phyloP scores from a whole-genome alignment of 2,113 vertebrate genomes.

The Laterallus jamaicensis region DNA sequence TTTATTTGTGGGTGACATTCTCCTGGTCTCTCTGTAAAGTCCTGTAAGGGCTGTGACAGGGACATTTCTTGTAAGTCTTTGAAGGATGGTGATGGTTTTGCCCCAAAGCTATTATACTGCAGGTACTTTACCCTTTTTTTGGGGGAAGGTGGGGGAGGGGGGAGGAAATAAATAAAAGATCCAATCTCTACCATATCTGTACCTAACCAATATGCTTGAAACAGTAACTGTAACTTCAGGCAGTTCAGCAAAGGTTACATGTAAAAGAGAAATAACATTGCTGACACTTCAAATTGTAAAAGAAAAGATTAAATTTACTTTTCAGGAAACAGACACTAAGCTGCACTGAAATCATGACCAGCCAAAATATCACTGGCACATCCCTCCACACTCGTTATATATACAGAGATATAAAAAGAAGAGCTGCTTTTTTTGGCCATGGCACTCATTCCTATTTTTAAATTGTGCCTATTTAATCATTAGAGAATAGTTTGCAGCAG shows the following conservation, averaged over 20 bases:
- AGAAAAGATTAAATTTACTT: neutral
- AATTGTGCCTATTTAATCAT: conserved; percentile 56
- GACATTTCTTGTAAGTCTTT: neutral
- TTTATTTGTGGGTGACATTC: neutral
- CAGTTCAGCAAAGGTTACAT: neutral
- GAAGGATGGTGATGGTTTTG: neutral
- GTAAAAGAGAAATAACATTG: neutral
- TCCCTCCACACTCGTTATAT: conserved; percentile 16
- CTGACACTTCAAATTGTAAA: conserved; percentile 2
- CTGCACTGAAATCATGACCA: conserved; percentile 44
- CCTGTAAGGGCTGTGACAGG: neutral
- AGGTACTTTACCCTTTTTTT: neutral
- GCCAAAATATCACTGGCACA: conserved; percentile 50
- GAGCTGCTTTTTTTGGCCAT: conserved; percentile 39
- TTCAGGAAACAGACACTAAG: conserved; percentile 7
- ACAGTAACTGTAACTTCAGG: neutral
- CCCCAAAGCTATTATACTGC: neutral
- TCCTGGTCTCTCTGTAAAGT: neutral
- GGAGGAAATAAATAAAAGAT: neutral
- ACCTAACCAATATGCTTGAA: neutral
- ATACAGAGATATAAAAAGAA: conserved; percentile 53
- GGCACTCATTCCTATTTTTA: conserved; percentile 61
- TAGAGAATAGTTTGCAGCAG: conserved; percentile 46
- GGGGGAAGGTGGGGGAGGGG: too few species aligned
- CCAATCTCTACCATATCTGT: neutral